Evolutionary conservation across 1,140 invertebrate genomes (phyloP).

Genomic region (Heliconius melpomene): DNA sequence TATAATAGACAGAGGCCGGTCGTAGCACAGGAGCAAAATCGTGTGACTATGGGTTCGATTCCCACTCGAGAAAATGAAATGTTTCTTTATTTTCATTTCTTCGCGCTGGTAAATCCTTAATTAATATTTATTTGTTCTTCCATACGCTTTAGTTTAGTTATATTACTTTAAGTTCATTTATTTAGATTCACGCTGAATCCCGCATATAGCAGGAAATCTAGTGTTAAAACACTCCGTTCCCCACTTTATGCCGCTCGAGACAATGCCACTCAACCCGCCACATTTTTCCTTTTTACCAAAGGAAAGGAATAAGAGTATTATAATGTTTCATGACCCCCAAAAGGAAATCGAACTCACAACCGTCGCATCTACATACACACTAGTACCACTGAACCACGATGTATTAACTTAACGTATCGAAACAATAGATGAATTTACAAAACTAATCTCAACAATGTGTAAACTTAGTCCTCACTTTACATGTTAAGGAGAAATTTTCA

Average conservation of each 20-base stretch:
- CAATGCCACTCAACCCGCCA: not conserved
- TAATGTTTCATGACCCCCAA: not conserved
- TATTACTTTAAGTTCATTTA: not conserved
- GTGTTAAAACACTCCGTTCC: too few relatives aligned
- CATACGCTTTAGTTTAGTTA: too few relatives aligned
- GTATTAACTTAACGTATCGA: not conserved
- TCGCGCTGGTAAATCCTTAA: not conserved
- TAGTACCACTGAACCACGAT: too few relatives aligned
- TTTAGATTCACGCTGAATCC: too few relatives aligned
- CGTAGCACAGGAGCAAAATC: too few relatives aligned
- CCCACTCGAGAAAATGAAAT: too few relatives aligned
- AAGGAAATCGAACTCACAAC: too few relatives aligned
- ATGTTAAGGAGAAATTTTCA: not conserved
- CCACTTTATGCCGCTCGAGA: too few relatives aligned
- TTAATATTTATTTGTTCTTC: not conserved
- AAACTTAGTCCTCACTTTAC: conserved; percentile 9
- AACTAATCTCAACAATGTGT: not conserved
- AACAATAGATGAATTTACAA: not conserved
- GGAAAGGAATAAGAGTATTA: not conserved
- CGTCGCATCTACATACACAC: too few relatives aligned
- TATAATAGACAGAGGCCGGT: not conserved
- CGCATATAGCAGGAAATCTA: too few relatives aligned
- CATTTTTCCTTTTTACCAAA: not conserved
- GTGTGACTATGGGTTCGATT: too few relatives aligned
- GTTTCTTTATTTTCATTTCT: too few relatives aligned